Conservation (phyloP, 1,140 invertebrate genomes). For the Drosophila sp. region DNA sequence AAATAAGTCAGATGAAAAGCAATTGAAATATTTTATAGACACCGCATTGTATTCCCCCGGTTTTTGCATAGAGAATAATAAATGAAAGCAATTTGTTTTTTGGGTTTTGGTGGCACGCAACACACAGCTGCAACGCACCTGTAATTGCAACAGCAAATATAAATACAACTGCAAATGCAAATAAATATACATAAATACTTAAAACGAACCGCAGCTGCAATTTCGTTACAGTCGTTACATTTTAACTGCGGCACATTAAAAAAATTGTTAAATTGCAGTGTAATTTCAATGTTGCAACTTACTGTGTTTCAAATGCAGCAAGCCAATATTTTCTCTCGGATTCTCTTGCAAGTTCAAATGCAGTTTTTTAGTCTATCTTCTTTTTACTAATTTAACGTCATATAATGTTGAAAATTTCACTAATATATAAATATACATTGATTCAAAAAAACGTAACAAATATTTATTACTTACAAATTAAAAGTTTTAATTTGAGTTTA, state of each 20-base stretch:
- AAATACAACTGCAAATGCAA: constrained; percentile 25
- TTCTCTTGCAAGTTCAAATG: no score
- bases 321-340: no score
- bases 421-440: no score
- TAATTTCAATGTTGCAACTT: constrained; percentile 22
- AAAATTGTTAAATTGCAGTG: constrained; percentile 30
- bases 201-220: constrained; percentile 48
- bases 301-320: no score
- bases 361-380: no score
- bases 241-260: constrained; percentile 20
- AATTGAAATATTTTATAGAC: constrained; percentile 26
- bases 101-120: not conserved
- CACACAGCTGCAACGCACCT: constrained; percentile 3
- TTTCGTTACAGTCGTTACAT: constrained; percentile 29
- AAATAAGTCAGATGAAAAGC: constrained; percentile 27
- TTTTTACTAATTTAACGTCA: no score
- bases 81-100: constrained; percentile 35
- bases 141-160: constrained; percentile 25
- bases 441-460: no score
- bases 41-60: not conserved
- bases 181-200: constrained; percentile 31
- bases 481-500: no score
- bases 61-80: constrained; percentile 20
- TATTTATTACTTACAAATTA: no score
- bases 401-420: no score